These are phyloP conservation scores for Drosophila parthenogenetica DNA, from an alignment of 2,888 invertebrate species.

Conservation along the genomic window DNA sequence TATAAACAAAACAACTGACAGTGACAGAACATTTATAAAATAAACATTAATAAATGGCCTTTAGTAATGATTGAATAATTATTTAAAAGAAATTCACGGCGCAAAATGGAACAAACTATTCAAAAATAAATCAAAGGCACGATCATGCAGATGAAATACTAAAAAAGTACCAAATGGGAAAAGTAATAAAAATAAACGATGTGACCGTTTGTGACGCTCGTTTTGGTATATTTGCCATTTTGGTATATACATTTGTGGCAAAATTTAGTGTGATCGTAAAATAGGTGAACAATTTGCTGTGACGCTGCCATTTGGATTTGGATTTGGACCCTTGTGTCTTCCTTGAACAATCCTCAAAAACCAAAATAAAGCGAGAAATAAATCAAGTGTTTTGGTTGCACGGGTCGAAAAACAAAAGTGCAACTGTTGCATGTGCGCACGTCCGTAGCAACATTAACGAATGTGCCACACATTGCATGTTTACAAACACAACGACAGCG, in stretches of 20 bases:
- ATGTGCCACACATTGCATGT: slow-evolving; percentile 66
- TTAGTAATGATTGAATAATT: too few relatives aligned
- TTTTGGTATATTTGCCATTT: slow-evolving; percentile 15
- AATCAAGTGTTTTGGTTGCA: slow-evolving; percentile 33
- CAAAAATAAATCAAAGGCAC: not conserved
- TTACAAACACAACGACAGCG: slow-evolving; percentile 59
- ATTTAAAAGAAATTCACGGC: too few relatives aligned
- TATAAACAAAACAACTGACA: too few relatives aligned
- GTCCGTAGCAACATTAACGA: slow-evolving; percentile 36
- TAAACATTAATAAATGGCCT: too few relatives aligned
- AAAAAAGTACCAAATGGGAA: slow-evolving; percentile 2
- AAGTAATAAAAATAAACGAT: not conserved
- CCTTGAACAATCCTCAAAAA: slow-evolving; percentile 48
- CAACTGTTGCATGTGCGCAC: slow-evolving; percentile 56
- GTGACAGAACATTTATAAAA: too few relatives aligned
- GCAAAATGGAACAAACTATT: not conserved
- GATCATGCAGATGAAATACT: slow-evolving; percentile 18
- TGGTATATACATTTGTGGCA: slow-evolving; percentile 52
- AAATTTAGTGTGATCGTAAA: slow-evolving; percentile 59
- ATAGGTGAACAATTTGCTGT: slow-evolving; percentile 61
- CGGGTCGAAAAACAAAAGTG: slow-evolving; percentile 28
- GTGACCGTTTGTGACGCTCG: slow-evolving; percentile 32
- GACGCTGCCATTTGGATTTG: slow-evolving; percentile 62
- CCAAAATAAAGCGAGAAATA: slow-evolving; percentile 17
- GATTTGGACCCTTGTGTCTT: slow-evolving; percentile 49